Evolutionary conservation across 2,888 invertebrate genomes (phyloP), one percentile per base, ranked within the genome.

Genomic region (Dicroscelio sp.): DNA sequence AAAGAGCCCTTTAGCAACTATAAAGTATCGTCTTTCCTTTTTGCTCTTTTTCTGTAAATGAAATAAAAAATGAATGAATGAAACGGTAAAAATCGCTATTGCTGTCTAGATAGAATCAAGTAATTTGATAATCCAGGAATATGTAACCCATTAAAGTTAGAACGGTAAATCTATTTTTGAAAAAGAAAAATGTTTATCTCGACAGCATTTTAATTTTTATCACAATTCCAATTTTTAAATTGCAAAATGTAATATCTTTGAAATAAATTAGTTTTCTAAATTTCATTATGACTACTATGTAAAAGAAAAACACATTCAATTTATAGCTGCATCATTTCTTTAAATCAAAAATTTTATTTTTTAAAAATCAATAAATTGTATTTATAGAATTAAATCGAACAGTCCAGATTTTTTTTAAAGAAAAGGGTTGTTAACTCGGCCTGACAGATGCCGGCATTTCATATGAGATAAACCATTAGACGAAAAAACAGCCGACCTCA

Each of bases 381-480:
- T 83, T 84, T 88, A 73, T 63, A 73, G 38, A 80, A 58, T 67
- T 65, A 43, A 85, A 75, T 80, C 48, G 58, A 79, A 78, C 38
- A 63, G 79, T 83, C 71, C 79, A 86, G 71, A 90, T 78, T 86
- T 82, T 85, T 89, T 89, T 73, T 65, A 23, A n/a, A 60, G 80
- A 92, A 94, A 95, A 94, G 94, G 94, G 94, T 94, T 95, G 93
- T 91, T 93, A 93, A 90, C 82, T 73, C 75, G 43, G 76, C 38
- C 27, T 80, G 90, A 83, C 88, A 83, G 93, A 94, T 94, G 92
- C 90, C 90, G 73, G 92, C 76, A 93, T 90, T 94, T 95, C 95
- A 95, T 95, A 95, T 95, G 96, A 96, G 95, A 89, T 86, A 84
- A 95, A 96, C 95, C 93, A 96, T 96, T 96, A 96, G 95, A 94